Evolutionary conservation across 2,797 vertebrate genomes (phyloP).

Genomic region (Scolopax bukidnonensis): DNA sequence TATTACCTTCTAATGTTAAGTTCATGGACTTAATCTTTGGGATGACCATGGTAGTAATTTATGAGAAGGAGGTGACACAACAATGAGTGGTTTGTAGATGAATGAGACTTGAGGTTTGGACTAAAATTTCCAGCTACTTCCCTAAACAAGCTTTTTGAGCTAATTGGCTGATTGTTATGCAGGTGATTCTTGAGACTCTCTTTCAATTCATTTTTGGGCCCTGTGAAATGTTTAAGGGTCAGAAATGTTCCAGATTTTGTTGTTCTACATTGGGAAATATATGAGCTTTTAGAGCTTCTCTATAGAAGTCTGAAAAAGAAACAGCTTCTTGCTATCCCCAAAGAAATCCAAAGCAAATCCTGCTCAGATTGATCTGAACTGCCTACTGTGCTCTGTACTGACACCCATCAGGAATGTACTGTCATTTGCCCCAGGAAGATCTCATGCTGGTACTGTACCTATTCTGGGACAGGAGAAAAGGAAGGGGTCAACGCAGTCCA

Average conservation of each 20-base stretch:
- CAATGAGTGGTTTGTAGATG: neutral
- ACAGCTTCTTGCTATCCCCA: neutral
- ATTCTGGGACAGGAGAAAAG: constrained; percentile 87
- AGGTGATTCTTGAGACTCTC: neutral
- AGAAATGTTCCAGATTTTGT: neutral
- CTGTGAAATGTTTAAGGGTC: neutral
- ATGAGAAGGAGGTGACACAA: neutral
- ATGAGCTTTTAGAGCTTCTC: neutral
- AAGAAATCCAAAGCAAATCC: neutral
- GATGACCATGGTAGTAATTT: neutral
- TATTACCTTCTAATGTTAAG: neutral
- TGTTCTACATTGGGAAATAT: neutral
- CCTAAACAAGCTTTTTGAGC: neutral
- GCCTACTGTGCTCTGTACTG: neutral
- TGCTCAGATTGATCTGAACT: neutral
- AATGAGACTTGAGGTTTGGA: neutral
- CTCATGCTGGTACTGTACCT: constrained; percentile 76
- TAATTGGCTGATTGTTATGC: neutral
- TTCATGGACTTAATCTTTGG: neutral
- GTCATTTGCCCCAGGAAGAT: neutral
- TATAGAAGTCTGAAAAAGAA: neutral
- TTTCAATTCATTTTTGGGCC: neutral
- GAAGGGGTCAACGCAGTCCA: constrained; percentile 81
- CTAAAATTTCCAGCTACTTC: neutral
- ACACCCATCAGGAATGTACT: neutral